phyloP scores from a whole-genome alignment of 2,888 invertebrate genomes.

The Rhopalosiphum nymphaeae region DNA sequence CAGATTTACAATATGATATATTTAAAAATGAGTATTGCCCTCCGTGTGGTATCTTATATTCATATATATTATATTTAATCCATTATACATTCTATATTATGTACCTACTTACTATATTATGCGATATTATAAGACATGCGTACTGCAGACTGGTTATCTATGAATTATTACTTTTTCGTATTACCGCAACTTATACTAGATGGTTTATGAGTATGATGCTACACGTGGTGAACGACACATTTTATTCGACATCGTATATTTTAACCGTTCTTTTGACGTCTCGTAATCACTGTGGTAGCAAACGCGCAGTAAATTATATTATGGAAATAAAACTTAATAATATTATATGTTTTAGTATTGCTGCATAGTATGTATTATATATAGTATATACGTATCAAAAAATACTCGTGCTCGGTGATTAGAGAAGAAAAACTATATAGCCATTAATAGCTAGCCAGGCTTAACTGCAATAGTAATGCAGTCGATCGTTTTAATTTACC shows the following conservation, averaged over 20 bases:
- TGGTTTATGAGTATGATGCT: background rate
- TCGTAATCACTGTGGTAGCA: background rate
- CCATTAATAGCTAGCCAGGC: background rate
- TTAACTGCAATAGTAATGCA: background rate
- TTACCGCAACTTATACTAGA: background rate
- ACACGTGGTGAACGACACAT: background rate
- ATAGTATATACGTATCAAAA: background rate
- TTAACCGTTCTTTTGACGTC: constrained; percentile 44
- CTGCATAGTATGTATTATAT: background rate
- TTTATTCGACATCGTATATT: constrained; percentile 21
- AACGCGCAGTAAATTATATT: background rate
- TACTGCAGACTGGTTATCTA: background rate
- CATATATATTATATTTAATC: background rate
- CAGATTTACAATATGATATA: background rate
- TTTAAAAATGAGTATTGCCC: background rate
- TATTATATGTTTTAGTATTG: background rate
- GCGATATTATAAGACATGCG: background rate
- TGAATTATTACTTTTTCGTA: background rate
- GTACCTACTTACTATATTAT: background rate
- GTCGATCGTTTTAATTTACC: constrained; percentile 38
- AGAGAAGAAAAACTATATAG: background rate
- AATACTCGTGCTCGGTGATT: background rate
- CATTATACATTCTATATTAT: background rate
- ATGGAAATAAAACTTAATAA: background rate
- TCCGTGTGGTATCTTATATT: background rate